Evolutionary conservation across 2,113 vertebrate genomes (phyloP).

Genomic region (Thermophis baileyi): DNA sequence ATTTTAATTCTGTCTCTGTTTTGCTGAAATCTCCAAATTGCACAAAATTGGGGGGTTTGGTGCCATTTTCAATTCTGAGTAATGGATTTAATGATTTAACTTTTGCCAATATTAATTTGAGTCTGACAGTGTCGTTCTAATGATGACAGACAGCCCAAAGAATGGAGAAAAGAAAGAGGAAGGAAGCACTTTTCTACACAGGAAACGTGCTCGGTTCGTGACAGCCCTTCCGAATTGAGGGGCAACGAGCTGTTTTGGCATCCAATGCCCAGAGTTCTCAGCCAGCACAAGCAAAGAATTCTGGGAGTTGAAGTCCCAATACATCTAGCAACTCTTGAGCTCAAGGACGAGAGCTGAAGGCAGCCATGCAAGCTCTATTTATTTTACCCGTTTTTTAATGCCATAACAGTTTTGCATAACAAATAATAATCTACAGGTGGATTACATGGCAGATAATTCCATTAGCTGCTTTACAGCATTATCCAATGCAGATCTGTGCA

Average conservation of each 20-base stretch:
- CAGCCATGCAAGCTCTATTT: not conserved
- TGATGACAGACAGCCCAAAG: not conserved
- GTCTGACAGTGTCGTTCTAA: not conserved
- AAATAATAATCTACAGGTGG: not conserved
- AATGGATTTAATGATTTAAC: not conserved
- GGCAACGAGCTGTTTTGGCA: not conserved
- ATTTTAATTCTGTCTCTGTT: not conserved
- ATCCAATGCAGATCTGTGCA: not conserved
- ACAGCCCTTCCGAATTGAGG: not conserved
- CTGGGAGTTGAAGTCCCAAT: not conserved
- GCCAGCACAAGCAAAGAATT: not conserved
- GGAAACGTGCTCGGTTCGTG: not conserved
- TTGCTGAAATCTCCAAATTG: not conserved
- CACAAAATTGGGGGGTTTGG: not conserved
- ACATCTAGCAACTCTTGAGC: not conserved
- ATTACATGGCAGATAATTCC: not conserved
- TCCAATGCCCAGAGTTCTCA: not conserved
- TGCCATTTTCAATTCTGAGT: not conserved
- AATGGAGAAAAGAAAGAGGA: not conserved
- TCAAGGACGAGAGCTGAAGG: not conserved
- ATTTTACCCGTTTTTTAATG: not conserved
- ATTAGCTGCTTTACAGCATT: not conserved
- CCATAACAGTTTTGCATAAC: not conserved
- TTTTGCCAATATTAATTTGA: not conserved
- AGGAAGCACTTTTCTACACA: not conserved